Percentiles rank a stretch among this genome's conserved stretches.
Conservation (phyloP, 1,140 invertebrate species). For the Drosophila simulans region DNA sequence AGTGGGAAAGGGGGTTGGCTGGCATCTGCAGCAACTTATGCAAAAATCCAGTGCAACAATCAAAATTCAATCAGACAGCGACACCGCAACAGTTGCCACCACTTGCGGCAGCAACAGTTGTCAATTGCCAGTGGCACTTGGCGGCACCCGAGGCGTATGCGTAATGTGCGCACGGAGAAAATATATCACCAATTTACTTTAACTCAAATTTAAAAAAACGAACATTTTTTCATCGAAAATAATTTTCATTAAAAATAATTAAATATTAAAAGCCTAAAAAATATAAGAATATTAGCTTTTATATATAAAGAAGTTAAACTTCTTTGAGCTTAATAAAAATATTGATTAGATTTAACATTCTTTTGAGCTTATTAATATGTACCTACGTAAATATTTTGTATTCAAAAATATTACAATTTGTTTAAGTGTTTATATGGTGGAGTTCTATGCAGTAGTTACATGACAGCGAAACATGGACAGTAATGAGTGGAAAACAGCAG, state of each 20-base stretch:
- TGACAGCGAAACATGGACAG: slow-evolving; percentile 20
- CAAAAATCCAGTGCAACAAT: slow-evolving; percentile 69
- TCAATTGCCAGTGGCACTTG: slow-evolving; percentile 55
- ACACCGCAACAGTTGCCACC: slow-evolving; percentile 73
- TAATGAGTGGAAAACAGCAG: slow-evolving; percentile 42
- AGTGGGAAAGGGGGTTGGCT: neutral
- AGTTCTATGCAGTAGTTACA: slow-evolving; percentile 16
- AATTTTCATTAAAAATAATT: too few species aligned
- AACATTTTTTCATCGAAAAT: neutral
- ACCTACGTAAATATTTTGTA: neutral
- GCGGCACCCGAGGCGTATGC: slow-evolving; percentile 52
- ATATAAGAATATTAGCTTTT: too few species aligned
- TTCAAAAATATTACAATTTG: neutral
- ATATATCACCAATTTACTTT: neutral
- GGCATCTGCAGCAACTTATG: slow-evolving; percentile 47
- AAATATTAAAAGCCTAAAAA: too few species aligned
- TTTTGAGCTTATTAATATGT: too few species aligned
- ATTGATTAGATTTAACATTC: too few species aligned
- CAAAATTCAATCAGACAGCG: slow-evolving; percentile 76
- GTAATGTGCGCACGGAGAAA: slow-evolving; percentile 45
- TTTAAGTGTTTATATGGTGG: neutral
- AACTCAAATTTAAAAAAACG: neutral
- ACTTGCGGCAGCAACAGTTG: slow-evolving; percentile 71
- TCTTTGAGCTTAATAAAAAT: too few species aligned
- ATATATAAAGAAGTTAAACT: too few species aligned